These are phyloP conservation scores for Napeogenes inachia DNA, from an alignment of 2,888 invertebrate genomes.

Conservation along the genomic window DNA sequence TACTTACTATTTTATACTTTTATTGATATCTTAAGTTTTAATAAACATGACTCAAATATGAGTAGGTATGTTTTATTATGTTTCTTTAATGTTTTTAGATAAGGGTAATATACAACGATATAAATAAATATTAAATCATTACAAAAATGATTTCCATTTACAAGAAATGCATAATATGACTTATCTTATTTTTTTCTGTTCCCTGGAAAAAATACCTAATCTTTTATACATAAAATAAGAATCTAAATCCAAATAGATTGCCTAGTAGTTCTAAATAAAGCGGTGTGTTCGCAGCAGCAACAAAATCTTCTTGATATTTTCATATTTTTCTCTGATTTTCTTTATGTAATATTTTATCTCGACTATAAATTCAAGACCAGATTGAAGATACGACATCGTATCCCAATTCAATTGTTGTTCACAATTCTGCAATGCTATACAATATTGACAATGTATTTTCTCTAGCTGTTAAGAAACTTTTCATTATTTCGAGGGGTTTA, in stretches of 20 bases:
- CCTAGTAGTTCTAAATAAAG: slow-evolving; percentile 4
- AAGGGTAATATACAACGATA: too few relatives aligned
- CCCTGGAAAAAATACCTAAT: not conserved
- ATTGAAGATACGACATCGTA: slow-evolving; percentile 18
- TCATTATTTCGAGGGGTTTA: not conserved
- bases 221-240: not conserved
- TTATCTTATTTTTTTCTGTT: slow-evolving; percentile 2
- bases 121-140: too few relatives aligned
- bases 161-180: not conserved
- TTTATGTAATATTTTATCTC: slow-evolving; percentile 12
- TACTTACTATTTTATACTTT: too few relatives aligned
- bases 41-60: too few relatives aligned
- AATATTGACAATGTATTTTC: slow-evolving; percentile 14
- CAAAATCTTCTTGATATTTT: slow-evolving; percentile 6
- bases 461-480: slow-evolving; percentile 11
- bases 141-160: not conserved
- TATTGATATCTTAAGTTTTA: too few relatives aligned
- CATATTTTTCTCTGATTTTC: slow-evolving; percentile 9
- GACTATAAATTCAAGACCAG: slow-evolving; percentile 22
- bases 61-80: too few relatives aligned
- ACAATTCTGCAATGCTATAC: slow-evolving; percentile 12
- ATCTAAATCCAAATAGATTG: not conserved
- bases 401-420: slow-evolving; percentile 18
- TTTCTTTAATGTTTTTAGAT: too few relatives aligned
- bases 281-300: not conserved